phyloP scores from a whole-genome alignment of 2,797 vertebrate species.

The Crenuchus spilurus region DNA sequence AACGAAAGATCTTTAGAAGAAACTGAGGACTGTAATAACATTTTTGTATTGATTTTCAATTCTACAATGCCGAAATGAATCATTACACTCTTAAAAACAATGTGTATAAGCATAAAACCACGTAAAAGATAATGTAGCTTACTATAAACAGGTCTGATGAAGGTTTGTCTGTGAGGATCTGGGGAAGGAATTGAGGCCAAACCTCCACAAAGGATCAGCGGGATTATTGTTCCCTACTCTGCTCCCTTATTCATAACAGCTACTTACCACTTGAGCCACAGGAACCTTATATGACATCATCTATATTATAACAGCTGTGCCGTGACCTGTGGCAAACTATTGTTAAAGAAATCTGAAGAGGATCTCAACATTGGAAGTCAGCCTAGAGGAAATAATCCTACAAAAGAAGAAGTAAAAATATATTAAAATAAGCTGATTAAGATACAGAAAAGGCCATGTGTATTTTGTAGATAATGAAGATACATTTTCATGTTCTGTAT shows the following conservation, averaged over 20 bases:
- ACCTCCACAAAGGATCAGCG: neutral
- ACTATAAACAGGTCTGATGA: neutral
- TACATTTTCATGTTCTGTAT: neutral
- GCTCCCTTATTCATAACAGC: slow-evolving; percentile 1
- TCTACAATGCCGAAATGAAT: too few species aligned
- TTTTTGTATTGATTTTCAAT: too few species aligned
- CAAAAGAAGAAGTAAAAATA: too few species aligned
- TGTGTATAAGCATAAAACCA: neutral
- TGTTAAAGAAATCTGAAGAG: slow-evolving; percentile 1
- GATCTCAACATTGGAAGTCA: neutral
- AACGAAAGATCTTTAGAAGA: too few species aligned
- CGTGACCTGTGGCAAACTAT: neutral
- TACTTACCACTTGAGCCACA: slow-evolving; percentile 1
- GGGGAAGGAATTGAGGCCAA: too few species aligned
- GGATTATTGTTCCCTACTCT: neutral
- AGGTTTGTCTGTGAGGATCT: neutral
- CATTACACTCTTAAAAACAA: too few species aligned
- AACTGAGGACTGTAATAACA: too few species aligned
- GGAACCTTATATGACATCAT: slow-evolving; percentile 6
- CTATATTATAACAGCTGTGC: neutral
- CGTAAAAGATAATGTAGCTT: neutral
- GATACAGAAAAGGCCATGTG: too few species aligned
- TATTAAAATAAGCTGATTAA: too few species aligned
- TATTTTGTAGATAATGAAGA: neutral
- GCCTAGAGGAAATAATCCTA: neutral